These are phyloP conservation scores for Ennomos fuscantarius DNA, from an alignment of 2,888 invertebrate genomes.

Conservation along the genomic window DNA sequence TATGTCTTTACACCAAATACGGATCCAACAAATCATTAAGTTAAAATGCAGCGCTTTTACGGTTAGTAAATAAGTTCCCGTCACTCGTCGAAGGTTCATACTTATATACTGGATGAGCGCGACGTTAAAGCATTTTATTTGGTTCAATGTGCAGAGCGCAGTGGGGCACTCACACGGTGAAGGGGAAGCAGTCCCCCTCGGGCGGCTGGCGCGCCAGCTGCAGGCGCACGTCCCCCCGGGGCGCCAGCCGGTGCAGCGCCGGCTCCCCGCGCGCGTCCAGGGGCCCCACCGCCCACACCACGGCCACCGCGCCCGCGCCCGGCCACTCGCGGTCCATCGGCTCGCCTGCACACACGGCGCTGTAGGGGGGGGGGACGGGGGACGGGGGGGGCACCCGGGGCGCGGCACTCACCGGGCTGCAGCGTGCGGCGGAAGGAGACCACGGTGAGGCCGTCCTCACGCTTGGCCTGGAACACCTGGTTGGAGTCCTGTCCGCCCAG, in stretches of 20 bases:
- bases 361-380: neutral
- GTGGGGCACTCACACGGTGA: conserved; percentile 82
- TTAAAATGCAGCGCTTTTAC: too few species aligned
- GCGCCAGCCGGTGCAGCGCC: conserved; percentile 92
- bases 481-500: conserved; percentile 93
- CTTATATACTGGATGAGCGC: too few species aligned
- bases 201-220: conserved; percentile 88
- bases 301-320: conserved; percentile 86
- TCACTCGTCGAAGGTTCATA: too few species aligned
- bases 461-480: conserved; percentile 90
- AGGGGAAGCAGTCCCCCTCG: conserved; percentile 90
- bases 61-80: too few species aligned
- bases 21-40: too few species aligned
- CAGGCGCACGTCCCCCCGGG: conserved; percentile 88
- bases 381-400: neutral
- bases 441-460: conserved; percentile 91
- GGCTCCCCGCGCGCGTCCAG: conserved; percentile 92
- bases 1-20: too few species aligned
- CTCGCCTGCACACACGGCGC: conserved; percentile 86
- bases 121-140: too few species aligned
- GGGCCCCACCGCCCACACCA: conserved; percentile 94
- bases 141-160: too few species aligned
- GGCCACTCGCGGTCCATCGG: conserved; percentile 90
- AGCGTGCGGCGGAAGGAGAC: conserved; percentile 92
- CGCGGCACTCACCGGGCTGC: conserved; percentile 85